Base-by-base conservation (phyloP, 1,140 invertebrate genomes). In the Sarcophaga peregrina region DNA sequence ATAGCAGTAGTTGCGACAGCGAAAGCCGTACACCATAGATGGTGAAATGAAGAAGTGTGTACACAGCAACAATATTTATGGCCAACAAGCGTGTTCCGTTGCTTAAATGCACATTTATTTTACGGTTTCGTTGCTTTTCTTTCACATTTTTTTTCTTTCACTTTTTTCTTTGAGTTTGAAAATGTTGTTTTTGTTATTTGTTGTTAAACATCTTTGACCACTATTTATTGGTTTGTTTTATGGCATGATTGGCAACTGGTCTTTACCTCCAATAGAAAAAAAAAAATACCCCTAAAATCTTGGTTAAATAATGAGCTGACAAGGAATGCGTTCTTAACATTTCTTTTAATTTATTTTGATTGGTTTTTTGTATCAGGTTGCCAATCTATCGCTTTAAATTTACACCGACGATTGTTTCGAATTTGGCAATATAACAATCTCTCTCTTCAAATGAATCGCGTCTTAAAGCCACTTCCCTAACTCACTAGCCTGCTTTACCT, bases 11-110 rank as follows among this genome's bases (percentile, higher is more conserved):
- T 82, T 85, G 82, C 13, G 7, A n/a, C 13, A 58, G 54, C 54
- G 11, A 7, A 1, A 68, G 17, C 62, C 20, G 13, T 15, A 6
- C 13, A 4, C 25, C 25, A 37, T 37, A 37, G 58, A 62, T n/a
- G 58, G 17, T n/a, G 58, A 62, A 37, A 4, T 6, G 62, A 5
- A 7, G 62, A 25, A 25, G 62, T 20, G n/a, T n/a, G 52, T 58
- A 58, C 13, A 15, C 9, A 68, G 62, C n/a, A 68, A 68, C 62
- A 68, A 89, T 89, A 89, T 89, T 89, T 89, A 89, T 89, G 86
- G 86, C 85, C 86, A 85, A 88, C 84, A 85, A 86, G 88, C 87
- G 87, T 89, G 87, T 88, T 89, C 86, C 83, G 85, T 85, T 87
- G 84, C 9, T 72, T 17, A n/a, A 47, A 48, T 76, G n/a, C 45